Base-by-base conservation (phyloP, 2,888 invertebrate genomes). In the Omphaloscelis lunosa region DNA sequence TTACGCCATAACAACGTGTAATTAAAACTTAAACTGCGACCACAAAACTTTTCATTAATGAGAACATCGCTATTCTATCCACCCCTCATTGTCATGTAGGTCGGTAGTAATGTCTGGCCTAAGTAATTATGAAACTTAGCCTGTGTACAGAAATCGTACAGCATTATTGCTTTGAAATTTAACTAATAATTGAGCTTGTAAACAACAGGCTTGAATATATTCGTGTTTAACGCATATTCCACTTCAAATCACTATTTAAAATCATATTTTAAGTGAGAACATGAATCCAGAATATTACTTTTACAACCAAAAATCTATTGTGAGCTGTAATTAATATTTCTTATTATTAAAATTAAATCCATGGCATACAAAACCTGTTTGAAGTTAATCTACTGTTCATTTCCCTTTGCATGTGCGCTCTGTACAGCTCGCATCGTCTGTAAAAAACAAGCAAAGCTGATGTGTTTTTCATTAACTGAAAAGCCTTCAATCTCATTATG, bases 401-500 rank as follows among this genome's bases (percentile, higher is more conserved):
- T 23, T 61, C 5, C 5, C 48, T 72, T 77, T 65, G 39, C 53
- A 67, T 65, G 29, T 56, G 56, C 29, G 23, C 45, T 51, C 68
- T 72, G 41, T 69, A 73, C 62, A 56, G 67, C 53, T 66, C 63
- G 29, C 53, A 71, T 34, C 58, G 59, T 67, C 75, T 74, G 79
- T 78, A 77, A 81, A 83, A 79, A 85, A 56, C n/a, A 75, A 72
- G 56, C 71, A 79, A 72, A 79, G 51, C 75, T 62, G 67, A 70
- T 71, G 81, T 80, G 82, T 66, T 77, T 87, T 83, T 79, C 87
- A 88, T 87, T 82, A 88, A 80, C 80, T 80, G 77, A 83, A 88
- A 86, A 85, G 85, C 77, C 87, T 80, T 80, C 86, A 87, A 88
- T 88, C 83, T 85, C 83, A 88, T 88, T 87, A 88, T 20, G 71